Evolutionary conservation across 2,797 vertebrate genomes (phyloP), one percentile per base, ranked within the genome.

Genomic region (Smutsia temminckii): DNA sequence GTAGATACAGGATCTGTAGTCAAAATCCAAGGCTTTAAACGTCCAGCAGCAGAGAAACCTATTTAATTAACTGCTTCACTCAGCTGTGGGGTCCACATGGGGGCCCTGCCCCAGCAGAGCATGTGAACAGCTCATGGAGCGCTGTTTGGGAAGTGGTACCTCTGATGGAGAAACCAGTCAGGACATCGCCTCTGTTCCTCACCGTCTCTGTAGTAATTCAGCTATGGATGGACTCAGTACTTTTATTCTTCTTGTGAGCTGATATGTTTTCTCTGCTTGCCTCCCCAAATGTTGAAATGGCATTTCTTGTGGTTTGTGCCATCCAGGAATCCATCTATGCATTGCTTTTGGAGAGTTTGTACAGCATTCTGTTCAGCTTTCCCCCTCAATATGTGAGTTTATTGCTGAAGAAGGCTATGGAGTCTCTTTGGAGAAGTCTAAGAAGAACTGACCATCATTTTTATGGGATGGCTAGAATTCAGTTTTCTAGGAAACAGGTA

Each of bases 11-110:
- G 84, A 79, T 69, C 20, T 92, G 0, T 94, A 32, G 72, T 93
- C 57, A 61, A 55, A 51, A 87, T 88, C 55, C 72, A 75, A 89
- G 55, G 63, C 40, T 96, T 32, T 96, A 49, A 61, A 89, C 74
- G 34, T 55, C 34, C 75, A 93, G 80, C 9, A n/a, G 14, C 49
- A 84, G 87, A 96, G 49, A 94, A 84, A 68, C 13, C 6, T 72
- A 90, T 77, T 93, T 42, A 74, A 68, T 78, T 75, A 93, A 86
- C 74, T 85, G 16, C 72, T 89, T 92, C 72, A 79, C 64, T 92
- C 72, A 88, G 69, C 40, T 68, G 5, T 78, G 69, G 61, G 71
- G 42, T 46, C 40, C 29, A 2, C 63, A 7, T 46, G 68, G 69
- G 34, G 7, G 4, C 13, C 40, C 83, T 27, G 86, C 80, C 91